Evolutionary conservation across 2,113 vertebrate genomes (phyloP).

Genomic region (Ictalurus punctatus): DNA sequence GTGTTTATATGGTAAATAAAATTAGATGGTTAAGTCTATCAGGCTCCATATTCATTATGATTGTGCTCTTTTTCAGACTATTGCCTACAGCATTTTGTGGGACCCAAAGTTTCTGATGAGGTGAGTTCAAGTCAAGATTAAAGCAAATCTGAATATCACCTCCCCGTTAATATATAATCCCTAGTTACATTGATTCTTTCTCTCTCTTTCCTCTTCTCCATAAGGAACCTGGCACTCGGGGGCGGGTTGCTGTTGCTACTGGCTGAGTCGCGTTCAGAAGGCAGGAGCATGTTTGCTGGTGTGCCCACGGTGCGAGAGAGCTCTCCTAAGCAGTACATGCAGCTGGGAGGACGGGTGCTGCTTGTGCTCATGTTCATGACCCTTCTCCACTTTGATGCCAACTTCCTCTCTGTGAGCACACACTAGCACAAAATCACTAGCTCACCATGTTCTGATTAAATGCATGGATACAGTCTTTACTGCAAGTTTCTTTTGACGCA

Average conservation of each 20-base stretch:
- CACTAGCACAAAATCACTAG: neutral
- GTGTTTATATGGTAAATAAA: neutral
- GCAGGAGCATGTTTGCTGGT: slow-evolving; percentile 97
- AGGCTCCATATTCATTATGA: neutral
- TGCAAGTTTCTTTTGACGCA: neutral
- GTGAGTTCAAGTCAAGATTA: slow-evolving; percentile 70
- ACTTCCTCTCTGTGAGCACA: slow-evolving; percentile 89
- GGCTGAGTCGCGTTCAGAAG: slow-evolving; percentile 93
- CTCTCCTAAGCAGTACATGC: slow-evolving; percentile 98
- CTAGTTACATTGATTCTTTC: neutral
- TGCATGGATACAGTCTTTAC: neutral
- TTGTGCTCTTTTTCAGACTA: slow-evolving; percentile 75
- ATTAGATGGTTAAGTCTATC: neutral
- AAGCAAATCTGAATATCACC: neutral
- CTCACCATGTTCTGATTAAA: neutral
- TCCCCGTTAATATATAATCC: neutral
- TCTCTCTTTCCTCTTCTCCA: neutral
- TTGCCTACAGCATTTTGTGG: slow-evolving; percentile 99
- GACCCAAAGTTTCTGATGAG: slow-evolving; percentile 98
- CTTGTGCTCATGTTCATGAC: slow-evolving; percentile 99
- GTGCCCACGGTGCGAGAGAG: slow-evolving; percentile 95
- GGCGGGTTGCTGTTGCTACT: slow-evolving; percentile 91
- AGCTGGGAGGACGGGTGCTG: slow-evolving; percentile 91
- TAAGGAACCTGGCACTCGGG: slow-evolving; percentile 93
- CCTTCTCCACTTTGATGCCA: slow-evolving; percentile 91